These are phyloP conservation scores for Leptopterna dolabrata DNA, from an alignment of 2,888 invertebrate genomes.

Conservation along the genomic window DNA sequence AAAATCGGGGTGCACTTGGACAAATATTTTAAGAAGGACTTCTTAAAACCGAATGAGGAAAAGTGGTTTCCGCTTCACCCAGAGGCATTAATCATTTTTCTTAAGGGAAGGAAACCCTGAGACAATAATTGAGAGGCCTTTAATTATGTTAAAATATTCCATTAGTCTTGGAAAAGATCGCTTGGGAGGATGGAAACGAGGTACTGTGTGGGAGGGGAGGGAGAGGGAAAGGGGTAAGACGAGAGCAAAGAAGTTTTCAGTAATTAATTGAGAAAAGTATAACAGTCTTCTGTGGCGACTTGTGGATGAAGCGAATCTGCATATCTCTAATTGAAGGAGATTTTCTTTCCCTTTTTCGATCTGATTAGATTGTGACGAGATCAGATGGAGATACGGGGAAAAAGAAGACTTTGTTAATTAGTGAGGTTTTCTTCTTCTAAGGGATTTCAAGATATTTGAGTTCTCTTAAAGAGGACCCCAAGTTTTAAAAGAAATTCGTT, in stretches of 20 bases:
- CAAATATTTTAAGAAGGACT: constrained; percentile 61
- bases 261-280: constrained; percentile 61
- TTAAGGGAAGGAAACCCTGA: constrained; percentile 48
- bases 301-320: constrained; percentile 55
- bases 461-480: background rate
- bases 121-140: constrained; percentile 61
- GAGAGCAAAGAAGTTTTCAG: constrained; percentile 56
- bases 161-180: constrained; percentile 54
- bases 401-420: constrained; percentile 51
- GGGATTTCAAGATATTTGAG: background rate
- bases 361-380: constrained; percentile 37
- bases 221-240: constrained; percentile 37
- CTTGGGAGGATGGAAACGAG: no score
- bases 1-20: constrained; percentile 36
- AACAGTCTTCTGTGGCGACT: constrained; percentile 45
- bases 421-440: constrained; percentile 31
- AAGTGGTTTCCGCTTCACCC: constrained; percentile 52
- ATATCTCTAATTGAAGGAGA: constrained; percentile 60
- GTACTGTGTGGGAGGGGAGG: constrained; percentile 15
- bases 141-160: constrained; percentile 62
- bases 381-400: constrained; percentile 14
- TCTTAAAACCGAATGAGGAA: constrained; percentile 59
- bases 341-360: constrained; percentile 39
- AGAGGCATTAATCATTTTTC: constrained; percentile 61
- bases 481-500: constrained; percentile 26